phyloP scores from a whole-genome alignment of 2,797 vertebrate genomes.

The Buceros bicornis region DNA sequence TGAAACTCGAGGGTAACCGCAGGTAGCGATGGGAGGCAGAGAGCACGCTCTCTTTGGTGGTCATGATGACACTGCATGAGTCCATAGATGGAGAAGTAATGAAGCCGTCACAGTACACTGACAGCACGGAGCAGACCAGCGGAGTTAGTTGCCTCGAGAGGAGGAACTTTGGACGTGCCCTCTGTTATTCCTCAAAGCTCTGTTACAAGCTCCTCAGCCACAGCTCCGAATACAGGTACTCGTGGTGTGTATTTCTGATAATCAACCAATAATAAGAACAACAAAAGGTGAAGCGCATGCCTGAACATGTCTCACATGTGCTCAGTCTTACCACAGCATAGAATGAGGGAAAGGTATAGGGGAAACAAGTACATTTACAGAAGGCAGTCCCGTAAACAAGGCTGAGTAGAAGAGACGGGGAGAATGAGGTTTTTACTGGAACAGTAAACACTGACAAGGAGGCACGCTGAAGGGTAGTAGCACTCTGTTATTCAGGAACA shows the following conservation, averaged over 20 bases:
- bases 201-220: neutral
- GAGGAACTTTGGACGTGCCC: neutral
- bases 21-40: neutral
- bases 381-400: neutral
- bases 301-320: neutral
- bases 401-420: neutral
- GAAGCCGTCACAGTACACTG: neutral
- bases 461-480: neutral
- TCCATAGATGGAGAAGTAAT: neutral
- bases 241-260: neutral
- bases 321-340: neutral
- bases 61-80: neutral
- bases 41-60: neutral
- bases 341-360: neutral
- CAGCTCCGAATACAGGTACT: neutral
- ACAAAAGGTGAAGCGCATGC: neutral
- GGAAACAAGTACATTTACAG: neutral
- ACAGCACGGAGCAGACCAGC: neutral
- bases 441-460: neutral
- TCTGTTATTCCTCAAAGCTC: neutral
- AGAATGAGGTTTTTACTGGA: neutral
- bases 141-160: neutral
- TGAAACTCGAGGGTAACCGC: neutral
- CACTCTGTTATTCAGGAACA: neutral
- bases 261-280: neutral